These are phyloP conservation scores for Artemia franciscana DNA, from an alignment of 1,140 invertebrate species.

Conservation along the genomic window DNA sequence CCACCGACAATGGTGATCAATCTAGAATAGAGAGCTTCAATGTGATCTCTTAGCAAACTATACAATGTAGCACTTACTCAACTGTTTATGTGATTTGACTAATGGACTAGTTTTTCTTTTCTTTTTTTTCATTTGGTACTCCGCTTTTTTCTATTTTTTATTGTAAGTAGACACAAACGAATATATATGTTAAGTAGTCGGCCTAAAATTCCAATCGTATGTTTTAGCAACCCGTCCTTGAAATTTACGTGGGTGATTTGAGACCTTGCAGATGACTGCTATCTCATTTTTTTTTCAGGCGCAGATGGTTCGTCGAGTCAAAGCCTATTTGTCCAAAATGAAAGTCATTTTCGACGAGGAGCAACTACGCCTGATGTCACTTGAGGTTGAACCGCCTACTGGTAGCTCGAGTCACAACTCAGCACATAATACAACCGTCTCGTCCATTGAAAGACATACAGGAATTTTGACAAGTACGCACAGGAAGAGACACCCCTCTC, in stretches of 20 bases:
- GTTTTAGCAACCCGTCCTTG: not conserved
- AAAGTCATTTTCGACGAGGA: conserved; percentile 79
- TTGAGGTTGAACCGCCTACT: conserved; percentile 57
- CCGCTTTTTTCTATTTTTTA: conserved; percentile 6
- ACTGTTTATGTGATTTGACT: too few relatives aligned
- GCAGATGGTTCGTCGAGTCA: conserved; percentile 86
- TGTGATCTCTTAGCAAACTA: too few relatives aligned
- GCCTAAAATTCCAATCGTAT: not conserved
- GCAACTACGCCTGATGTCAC: conserved; percentile 57
- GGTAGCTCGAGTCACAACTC: conserved; percentile 19
- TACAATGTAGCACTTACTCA: too few relatives aligned
- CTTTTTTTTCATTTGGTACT: conserved; percentile 1
- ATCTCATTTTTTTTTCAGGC: conserved; percentile 27
- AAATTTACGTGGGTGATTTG: not conserved
- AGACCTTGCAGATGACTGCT: not conserved
- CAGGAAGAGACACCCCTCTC: conserved; percentile 52
- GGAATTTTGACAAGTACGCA: conserved; percentile 17
- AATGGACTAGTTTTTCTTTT: too few relatives aligned
- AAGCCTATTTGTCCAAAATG: conserved; percentile 79
- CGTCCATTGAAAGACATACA: conserved; percentile 10
- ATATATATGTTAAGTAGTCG: not conserved
- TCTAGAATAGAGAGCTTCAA: too few relatives aligned
- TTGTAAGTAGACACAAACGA: not conserved
- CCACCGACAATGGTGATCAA: too few relatives aligned
- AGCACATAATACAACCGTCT: conserved; percentile 8